phyloP scores from a whole-genome alignment of 2,888 invertebrate genomes.

The Chrysolina haemoptera region DNA sequence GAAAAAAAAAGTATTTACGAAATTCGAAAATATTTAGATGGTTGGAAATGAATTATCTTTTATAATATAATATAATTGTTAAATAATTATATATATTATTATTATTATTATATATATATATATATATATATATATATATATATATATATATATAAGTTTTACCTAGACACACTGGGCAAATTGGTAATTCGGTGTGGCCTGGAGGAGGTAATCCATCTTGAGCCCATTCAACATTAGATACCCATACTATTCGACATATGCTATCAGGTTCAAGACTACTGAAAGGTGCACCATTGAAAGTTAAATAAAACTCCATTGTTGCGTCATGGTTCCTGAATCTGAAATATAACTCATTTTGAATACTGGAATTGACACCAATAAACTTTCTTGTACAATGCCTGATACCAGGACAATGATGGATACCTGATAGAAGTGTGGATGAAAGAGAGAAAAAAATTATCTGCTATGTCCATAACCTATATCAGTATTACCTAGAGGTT shows the following conservation, averaged over 20 bases:
- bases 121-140: neutral
- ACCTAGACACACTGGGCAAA: constrained; percentile 94
- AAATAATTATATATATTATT: too few relatives aligned
- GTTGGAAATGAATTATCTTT: too few relatives aligned
- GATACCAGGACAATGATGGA: too few relatives aligned
- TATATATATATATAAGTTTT: constrained; percentile 33
- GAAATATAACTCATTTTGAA: constrained; percentile 38
- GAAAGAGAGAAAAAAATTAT: too few relatives aligned
- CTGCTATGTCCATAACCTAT: too few relatives aligned
- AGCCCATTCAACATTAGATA: constrained; percentile 91
- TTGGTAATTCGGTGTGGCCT: constrained; percentile 95
- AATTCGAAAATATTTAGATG: too few relatives aligned
- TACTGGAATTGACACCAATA: too few relatives aligned
- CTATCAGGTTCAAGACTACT: constrained; percentile 94
- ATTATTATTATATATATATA: too few relatives aligned
- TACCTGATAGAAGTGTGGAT: too few relatives aligned
- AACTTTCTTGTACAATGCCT: too few relatives aligned
- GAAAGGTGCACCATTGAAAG: constrained; percentile 93
- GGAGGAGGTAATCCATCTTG: constrained; percentile 79
- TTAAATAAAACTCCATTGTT: constrained; percentile 92
- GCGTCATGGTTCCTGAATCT: constrained; percentile 82
- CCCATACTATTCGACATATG: constrained; percentile 95
- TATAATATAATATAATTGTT: too few relatives aligned
- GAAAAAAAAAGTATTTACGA: too few relatives aligned
- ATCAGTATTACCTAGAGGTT: neutral